These are phyloP conservation scores for Antheraea pernyi DNA, from an alignment of 1,140 invertebrate genomes.

Conservation along the genomic window DNA sequence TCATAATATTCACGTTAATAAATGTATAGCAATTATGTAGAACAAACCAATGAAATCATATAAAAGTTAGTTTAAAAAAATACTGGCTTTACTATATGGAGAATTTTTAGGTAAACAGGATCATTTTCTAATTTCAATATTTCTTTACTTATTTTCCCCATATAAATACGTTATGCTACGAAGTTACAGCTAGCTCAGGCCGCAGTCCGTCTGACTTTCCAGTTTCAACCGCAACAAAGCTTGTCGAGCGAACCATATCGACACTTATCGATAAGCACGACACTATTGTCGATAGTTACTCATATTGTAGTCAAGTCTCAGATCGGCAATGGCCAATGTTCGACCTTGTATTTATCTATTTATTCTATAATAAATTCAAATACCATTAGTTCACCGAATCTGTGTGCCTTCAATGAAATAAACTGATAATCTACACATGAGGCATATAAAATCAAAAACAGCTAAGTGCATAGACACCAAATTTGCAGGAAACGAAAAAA, in stretches of 20 bases:
- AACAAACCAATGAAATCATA: too few species aligned
- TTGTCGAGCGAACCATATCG: conserved; percentile 11
- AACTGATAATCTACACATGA: too few species aligned
- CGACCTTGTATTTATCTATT: conserved; percentile 6
- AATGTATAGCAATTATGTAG: too few species aligned
- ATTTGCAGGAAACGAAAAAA: too few species aligned
- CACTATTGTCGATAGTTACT: conserved; percentile 10
- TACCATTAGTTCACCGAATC: not conserved
- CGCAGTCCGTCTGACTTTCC: conserved; percentile 7
- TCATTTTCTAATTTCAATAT: not conserved
- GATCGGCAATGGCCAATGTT: conserved; percentile 9
- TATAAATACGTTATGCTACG: not conserved
- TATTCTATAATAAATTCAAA: not conserved
- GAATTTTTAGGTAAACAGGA: too few species aligned
- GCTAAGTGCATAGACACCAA: too few species aligned
- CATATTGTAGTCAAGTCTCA: conserved; percentile 6
- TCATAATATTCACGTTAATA: too few species aligned
- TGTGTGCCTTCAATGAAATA: too few species aligned
- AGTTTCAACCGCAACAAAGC: conserved; percentile 10
- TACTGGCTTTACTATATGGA: too few species aligned
- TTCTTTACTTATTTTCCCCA: not conserved
- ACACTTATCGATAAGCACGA: conserved; percentile 11
- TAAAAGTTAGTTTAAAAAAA: too few species aligned
- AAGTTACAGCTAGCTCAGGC: not conserved
- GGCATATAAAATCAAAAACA: too few species aligned